Evolutionary conservation across 2,888 invertebrate genomes (phyloP).

Genomic region (Drosophila kanekoi): DNA sequence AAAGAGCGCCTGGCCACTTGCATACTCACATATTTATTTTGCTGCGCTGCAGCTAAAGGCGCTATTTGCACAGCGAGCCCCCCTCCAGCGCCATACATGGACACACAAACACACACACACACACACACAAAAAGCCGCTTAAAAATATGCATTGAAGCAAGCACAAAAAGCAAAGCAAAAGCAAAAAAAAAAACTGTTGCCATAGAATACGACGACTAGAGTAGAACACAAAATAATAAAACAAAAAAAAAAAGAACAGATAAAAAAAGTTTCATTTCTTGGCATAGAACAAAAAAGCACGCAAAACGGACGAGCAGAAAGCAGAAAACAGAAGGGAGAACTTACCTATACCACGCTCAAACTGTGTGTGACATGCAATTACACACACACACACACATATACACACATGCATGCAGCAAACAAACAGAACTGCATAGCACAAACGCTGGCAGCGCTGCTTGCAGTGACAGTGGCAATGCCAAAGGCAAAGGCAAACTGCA

Average conservation of each 20-base stretch:
- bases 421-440: conserved; percentile 30
- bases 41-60: conserved; percentile 47
- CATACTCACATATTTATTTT: conserved; percentile 30
- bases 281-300: conserved; percentile 70
- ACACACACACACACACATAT: conserved; percentile 39
- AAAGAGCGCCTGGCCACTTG: conserved; percentile 46
- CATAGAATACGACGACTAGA: conserved; percentile 51
- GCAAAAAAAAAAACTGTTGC: conserved; percentile 41
- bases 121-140: conserved; percentile 65
- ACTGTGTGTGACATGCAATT: conserved; percentile 72
- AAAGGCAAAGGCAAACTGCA: conserved; percentile 82
- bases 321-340: conserved; percentile 67
- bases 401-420: conserved; percentile 19
- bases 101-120: conserved; percentile 27
- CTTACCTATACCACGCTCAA: conserved; percentile 78
- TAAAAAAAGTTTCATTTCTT: conserved; percentile 64
- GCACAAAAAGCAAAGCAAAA: conserved; percentile 31
- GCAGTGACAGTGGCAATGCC: conserved; percentile 81
- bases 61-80: conserved; percentile 57
- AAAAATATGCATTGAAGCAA: conserved; percentile 75
- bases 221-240: conserved; percentile 48
- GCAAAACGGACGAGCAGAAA: conserved; percentile 45
- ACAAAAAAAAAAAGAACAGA: conserved; percentile 20
- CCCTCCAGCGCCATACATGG: conserved; percentile 11
- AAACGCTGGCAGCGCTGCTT: conserved; percentile 59